Evolutionary conservation across 2,797 vertebrate genomes (phyloP).

Genomic region (Parauchenoglanis punctatus): DNA sequence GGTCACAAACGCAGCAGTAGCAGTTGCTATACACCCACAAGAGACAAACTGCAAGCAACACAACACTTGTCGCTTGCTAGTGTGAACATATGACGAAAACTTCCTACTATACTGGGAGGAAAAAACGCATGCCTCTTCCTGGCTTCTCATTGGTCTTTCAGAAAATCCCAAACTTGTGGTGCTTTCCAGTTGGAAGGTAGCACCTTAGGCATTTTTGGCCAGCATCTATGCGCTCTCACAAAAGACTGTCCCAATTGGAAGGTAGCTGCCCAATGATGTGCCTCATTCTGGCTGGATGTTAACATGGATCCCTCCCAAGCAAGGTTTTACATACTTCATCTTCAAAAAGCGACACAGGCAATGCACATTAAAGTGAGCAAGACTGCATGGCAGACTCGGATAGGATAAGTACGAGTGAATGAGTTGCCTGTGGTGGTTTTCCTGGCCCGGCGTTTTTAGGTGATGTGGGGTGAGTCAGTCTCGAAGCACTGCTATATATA

Average conservation of each 20-base stretch:
- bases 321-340: not conserved
- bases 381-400: not conserved
- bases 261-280: not conserved
- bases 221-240: not conserved
- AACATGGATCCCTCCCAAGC: not conserved
- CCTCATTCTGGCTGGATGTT: not conserved
- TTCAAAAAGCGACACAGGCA: too few relatives aligned
- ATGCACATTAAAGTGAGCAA: not conserved
- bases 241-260: not conserved
- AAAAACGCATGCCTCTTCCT: not conserved
- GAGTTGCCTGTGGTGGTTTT: constrained; percentile 29
- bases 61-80: not conserved
- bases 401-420: not conserved
- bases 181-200: not conserved
- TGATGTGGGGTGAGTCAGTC: constrained; percentile 53
- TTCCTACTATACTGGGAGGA: not conserved
- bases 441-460: constrained; percentile 49
- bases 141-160: not conserved
- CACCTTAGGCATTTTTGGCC: not conserved
- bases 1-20: not conserved
- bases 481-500: constrained; percentile 59
- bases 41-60: not conserved
- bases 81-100: not conserved
- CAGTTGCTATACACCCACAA: not conserved
- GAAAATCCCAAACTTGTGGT: not conserved